phyloP scores from a whole-genome alignment of 2,888 invertebrate genomes.

The Tortrix viridana region DNA sequence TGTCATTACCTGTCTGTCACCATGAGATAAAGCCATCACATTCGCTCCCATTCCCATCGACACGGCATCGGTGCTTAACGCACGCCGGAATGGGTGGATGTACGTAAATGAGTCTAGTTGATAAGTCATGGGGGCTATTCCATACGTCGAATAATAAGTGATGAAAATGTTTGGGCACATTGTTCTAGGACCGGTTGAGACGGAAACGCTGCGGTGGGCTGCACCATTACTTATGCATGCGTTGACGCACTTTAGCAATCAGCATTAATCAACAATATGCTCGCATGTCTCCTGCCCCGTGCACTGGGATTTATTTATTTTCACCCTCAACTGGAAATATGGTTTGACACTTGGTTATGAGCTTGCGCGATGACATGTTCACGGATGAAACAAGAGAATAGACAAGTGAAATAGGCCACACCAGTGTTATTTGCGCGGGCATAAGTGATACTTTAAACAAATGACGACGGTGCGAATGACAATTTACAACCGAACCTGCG shows the following conservation, averaged over 20 bases:
- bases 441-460: slow-evolving; percentile 38
- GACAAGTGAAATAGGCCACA: slow-evolving; percentile 58
- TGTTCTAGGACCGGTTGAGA: slow-evolving; percentile 79
- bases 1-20: slow-evolving; percentile 15
- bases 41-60: slow-evolving; percentile 31
- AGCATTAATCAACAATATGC: slow-evolving; percentile 81
- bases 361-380: slow-evolving; percentile 50
- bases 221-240: slow-evolving; percentile 81
- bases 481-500: slow-evolving; percentile 32
- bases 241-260: slow-evolving; percentile 81
- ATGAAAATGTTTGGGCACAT: slow-evolving; percentile 76
- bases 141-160: slow-evolving; percentile 62
- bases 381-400: slow-evolving; percentile 56
- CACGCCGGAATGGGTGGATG: slow-evolving; percentile 35
- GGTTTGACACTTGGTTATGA: slow-evolving; percentile 57
- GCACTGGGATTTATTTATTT: slow-evolving; percentile 76
- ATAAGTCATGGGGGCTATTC: slow-evolving; percentile 58
- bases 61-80: slow-evolving; percentile 22
- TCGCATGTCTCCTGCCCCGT: slow-evolving; percentile 68
- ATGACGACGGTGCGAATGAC: slow-evolving; percentile 37
- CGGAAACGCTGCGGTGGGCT: slow-evolving; percentile 77
- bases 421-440: slow-evolving; percentile 42
- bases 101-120: slow-evolving; percentile 38
- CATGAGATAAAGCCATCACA: slow-evolving; percentile 13
- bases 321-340: slow-evolving; percentile 69